Evolutionary conservation across 2,113 vertebrate species (phyloP).

Genomic region (Antechinus flavipes): DNA sequence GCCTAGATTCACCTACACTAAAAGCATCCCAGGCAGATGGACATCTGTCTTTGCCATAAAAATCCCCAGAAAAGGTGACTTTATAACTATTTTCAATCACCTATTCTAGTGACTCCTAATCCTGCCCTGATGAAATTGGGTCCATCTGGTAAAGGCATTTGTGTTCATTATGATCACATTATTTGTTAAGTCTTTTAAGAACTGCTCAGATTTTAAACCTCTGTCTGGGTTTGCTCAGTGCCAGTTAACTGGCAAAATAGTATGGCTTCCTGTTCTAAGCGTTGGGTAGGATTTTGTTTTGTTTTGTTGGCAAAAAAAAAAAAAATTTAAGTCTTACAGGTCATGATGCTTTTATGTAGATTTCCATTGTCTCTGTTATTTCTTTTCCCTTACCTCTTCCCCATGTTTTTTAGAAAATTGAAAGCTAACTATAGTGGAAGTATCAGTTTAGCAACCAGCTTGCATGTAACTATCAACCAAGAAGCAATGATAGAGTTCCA

Average conservation of each 20-base stretch:
- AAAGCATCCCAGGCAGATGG: slow-evolving; percentile 8
- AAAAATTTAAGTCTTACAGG: not conserved
- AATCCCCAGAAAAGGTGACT: slow-evolving; percentile 10
- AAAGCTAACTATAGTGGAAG: not conserved
- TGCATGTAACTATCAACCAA: not conserved
- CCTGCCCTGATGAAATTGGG: slow-evolving; percentile 5
- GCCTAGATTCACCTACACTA: slow-evolving; percentile 53
- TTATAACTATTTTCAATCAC: not conserved
- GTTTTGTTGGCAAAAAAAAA: not conserved
- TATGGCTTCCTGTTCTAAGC: not conserved
- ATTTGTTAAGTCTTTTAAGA: not conserved
- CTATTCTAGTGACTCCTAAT: slow-evolving; percentile 8
- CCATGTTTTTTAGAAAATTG: not conserved
- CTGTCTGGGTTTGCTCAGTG: not conserved
- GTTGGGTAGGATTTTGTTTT: not conserved
- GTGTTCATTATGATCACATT: not conserved
- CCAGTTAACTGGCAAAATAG: not conserved
- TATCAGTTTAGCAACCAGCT: not conserved
- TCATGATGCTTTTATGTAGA: not conserved
- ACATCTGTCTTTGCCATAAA: slow-evolving; percentile 29
- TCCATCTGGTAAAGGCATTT: not conserved
- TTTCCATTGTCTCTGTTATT: not conserved
- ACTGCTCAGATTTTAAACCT: not conserved
- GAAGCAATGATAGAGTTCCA: not conserved
- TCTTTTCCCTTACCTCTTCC: not conserved